These are phyloP conservation scores for Tetanocera ferruginea DNA, from an alignment of 2,888 invertebrate genomes.

Conservation along the genomic window DNA sequence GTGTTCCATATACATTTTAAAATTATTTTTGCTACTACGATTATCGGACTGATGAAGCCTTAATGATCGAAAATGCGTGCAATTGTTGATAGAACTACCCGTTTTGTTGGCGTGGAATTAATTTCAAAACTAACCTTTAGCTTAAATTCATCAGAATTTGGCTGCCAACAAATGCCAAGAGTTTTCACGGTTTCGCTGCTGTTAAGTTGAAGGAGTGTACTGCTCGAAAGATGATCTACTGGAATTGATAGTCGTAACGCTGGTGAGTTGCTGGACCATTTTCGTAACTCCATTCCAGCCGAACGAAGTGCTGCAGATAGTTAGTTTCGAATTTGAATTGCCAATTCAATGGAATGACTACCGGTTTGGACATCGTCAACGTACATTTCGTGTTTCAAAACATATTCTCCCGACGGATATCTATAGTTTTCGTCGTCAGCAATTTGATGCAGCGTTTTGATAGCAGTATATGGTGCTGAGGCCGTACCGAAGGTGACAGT, in stretches of 20 bases:
- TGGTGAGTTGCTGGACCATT: conserved; percentile 23
- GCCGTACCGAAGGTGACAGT: conserved; percentile 28
- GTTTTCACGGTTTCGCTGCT: conserved; percentile 22
- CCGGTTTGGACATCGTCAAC: background rate
- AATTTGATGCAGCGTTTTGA: conserved; percentile 5
- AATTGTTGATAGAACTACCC: background rate
- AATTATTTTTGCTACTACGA: background rate
- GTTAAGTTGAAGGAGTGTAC: conserved; percentile 17
- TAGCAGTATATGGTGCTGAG: conserved; percentile 14
- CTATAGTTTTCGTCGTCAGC: conserved; percentile 16
- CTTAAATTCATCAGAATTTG: too few relatives aligned
- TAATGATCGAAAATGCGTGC: background rate
- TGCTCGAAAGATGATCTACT: conserved; percentile 1
- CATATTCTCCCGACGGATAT: conserved; percentile 8
- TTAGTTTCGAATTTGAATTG: conserved; percentile 15
- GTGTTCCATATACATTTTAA: too few relatives aligned
- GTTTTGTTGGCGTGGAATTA: too few relatives aligned
- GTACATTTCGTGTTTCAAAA: conserved; percentile 24
- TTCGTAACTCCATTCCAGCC: conserved; percentile 21
- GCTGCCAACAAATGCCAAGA: conserved; percentile 27
- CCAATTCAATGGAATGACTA: background rate
- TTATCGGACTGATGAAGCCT: background rate
- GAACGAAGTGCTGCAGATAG: conserved; percentile 8
- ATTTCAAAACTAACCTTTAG: too few relatives aligned
- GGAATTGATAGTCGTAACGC: conserved; percentile 22